Base-by-base conservation (phyloP, 2,888 invertebrate species). In the Allacma fusca region DNA sequence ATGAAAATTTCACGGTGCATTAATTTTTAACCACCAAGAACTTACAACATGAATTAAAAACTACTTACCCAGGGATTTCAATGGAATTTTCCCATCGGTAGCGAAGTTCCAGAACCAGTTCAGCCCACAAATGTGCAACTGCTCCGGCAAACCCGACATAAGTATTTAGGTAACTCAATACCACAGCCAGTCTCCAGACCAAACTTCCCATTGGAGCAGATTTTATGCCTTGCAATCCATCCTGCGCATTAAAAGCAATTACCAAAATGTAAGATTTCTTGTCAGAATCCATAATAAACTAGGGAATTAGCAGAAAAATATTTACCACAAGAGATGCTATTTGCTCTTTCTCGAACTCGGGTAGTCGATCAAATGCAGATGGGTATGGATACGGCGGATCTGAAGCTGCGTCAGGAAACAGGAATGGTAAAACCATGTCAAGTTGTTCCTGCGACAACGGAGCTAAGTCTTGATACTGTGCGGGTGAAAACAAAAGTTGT, bases 101-200 rank as follows among this genome's bases (percentile, higher is more conserved):
- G 80, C 97, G 90, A 86, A 98, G 90, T 86, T 97, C 96, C 84
- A 95, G 92, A 0, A 93, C 91, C 85, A 98, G 94, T 86, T 97
- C 96, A 85, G 94, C 93, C 98, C 98, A 98, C 19, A 98, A 86
- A 85, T 97, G 96, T 0, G 95, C 94, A 75, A 96, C 89, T 71
- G 93, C 92, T 68, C 87, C 87, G 0, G 91, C 89, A 5, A 94
- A 91, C 0, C 94, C 94, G 24, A 93, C 91, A 57, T 91, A 92
- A 81, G 92, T 91, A 73, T 92, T 89, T 67, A 93, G 90, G 78
- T 93, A 92, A 24, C 92, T 92, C 81, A 93, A 89, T 34, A 93
- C 89, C 29, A 94, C 89, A 0, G 94, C 91, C 29, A 97, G 87
- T 62, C 96, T 90, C 91, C 94, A 94, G 0, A 94, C 91, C 62